phyloP scores from a whole-genome alignment of 1,140 invertebrate genomes.

The Holotrichia oblita region DNA sequence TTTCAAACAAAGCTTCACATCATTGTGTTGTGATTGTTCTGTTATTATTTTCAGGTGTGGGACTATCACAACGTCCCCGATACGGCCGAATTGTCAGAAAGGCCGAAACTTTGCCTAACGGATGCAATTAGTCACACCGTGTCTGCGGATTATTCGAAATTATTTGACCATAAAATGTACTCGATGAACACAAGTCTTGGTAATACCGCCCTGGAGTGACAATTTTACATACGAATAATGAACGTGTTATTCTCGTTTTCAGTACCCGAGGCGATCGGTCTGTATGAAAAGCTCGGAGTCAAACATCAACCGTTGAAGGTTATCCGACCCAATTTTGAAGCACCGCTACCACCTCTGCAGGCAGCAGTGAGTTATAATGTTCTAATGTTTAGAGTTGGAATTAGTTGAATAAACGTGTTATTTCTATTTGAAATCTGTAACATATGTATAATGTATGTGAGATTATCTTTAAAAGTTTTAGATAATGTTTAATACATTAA shows the following conservation, averaged over 20 bases:
- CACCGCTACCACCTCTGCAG: conserved; percentile 91
- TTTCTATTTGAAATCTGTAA: too few species aligned
- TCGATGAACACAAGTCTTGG: conserved; percentile 83
- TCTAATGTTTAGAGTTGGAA: neutral
- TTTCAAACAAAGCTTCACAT: too few species aligned
- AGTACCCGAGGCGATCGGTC: conserved; percentile 86
- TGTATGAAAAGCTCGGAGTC: conserved; percentile 86
- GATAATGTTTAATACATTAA: too few species aligned
- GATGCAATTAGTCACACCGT: conserved; percentile 72
- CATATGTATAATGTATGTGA: too few species aligned
- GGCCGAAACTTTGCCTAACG: conserved; percentile 85
- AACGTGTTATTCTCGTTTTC: conserved; percentile 5
- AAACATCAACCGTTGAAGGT: conserved; percentile 92
- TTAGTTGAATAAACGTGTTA: too few species aligned
- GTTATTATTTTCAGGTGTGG: conserved; percentile 70
- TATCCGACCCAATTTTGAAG: conserved; percentile 97
- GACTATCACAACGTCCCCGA: conserved; percentile 95
- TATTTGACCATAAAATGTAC: conserved; percentile 90
- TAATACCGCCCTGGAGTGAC: conserved; percentile 49
- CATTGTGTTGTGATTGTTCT: too few species aligned
- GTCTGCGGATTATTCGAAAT: conserved; percentile 81
- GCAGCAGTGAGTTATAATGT: conserved; percentile 78
- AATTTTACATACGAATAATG: conserved; percentile 11
- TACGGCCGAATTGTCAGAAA: conserved; percentile 82
- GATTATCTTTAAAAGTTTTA: too few species aligned